Conservation (phyloP, 2,797 vertebrate genomes). For the Gymnodraco acuticeps region DNA sequence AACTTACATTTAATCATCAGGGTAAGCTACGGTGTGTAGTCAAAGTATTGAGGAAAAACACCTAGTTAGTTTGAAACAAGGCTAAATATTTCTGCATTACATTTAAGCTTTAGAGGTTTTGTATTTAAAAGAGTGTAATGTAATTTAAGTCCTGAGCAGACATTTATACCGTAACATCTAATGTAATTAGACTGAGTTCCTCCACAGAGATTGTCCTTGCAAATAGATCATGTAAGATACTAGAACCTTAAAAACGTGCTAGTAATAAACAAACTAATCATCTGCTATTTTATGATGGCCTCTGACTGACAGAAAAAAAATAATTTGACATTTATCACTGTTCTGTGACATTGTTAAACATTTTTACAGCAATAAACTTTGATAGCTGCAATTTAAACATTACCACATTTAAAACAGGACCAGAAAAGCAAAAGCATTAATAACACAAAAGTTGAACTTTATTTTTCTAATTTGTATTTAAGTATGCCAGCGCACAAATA, state of each 20-base stretch:
- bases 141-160: not conserved
- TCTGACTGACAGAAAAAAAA: not conserved
- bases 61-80: not conserved
- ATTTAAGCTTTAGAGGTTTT: not conserved
- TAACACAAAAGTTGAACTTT: no score
- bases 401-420: not conserved
- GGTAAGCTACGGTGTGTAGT: no score
- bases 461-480: not conserved
- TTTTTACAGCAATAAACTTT: not conserved
- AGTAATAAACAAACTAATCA: not conserved
- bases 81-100: not conserved
- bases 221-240: not conserved
- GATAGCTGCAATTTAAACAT: not conserved
- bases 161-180: not conserved
- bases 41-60: not conserved
- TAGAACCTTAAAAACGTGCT: not conserved
- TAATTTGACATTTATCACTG: not conserved
- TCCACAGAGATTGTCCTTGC: not conserved
- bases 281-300: not conserved
- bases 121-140: not conserved
- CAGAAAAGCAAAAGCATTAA: not conserved
- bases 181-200: not conserved
- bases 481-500: constrained; percentile 5
- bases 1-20: not conserved
- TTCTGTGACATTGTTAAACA: not conserved